Conservation (phyloP, 2,113 vertebrate genomes). For the Ploceus nigricollis region DNA sequence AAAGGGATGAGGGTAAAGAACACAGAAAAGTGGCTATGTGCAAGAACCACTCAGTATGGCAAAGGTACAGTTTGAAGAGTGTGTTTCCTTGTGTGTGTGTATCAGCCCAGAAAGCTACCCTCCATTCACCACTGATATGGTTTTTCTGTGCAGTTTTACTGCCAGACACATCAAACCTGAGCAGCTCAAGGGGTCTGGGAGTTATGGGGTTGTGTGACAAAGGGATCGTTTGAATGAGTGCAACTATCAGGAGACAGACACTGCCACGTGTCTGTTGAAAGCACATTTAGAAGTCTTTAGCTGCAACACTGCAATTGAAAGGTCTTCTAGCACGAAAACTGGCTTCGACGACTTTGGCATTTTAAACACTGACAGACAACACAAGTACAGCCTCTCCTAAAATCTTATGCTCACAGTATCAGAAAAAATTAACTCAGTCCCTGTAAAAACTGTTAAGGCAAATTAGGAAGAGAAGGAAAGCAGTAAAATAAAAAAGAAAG, state of each 20-base stretch:
- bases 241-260: background rate
- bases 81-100: background rate
- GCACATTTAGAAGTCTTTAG: background rate
- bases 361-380: background rate
- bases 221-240: background rate
- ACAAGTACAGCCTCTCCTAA: background rate
- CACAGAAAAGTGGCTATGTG: fast-evolving
- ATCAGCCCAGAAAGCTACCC: background rate
- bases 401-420: background rate
- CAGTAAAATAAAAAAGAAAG: background rate
- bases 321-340: background rate
- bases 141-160: background rate
- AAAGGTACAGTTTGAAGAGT: background rate
- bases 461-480: background rate
- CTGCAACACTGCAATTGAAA: background rate
- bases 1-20: background rate
- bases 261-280: background rate
- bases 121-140: background rate
- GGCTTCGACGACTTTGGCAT: background rate
- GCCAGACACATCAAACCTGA: background rate
- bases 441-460: background rate
- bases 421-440: background rate
- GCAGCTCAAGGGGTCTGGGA: background rate
- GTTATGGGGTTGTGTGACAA: background rate
- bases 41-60: background rate